Base-by-base conservation (phyloP, 2,888 invertebrate species). In the Abrostola triplasia region DNA sequence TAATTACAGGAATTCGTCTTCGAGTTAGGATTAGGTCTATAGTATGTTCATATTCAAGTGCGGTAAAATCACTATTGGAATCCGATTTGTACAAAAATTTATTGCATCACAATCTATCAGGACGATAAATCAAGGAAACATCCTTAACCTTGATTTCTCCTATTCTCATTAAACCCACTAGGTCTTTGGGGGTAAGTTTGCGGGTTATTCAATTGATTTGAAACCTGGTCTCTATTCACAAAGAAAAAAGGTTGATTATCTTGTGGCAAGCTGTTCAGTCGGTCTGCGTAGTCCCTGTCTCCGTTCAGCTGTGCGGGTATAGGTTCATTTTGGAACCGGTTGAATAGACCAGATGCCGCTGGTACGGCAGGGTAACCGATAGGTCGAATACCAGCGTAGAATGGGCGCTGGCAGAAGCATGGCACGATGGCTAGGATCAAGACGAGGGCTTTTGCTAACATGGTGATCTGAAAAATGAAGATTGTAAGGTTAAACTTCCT, bases 351-450 rank as follows among this genome's bases (percentile, higher is more conserved):
- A 42, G 64, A 42, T 13, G 50, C 5, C 54, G 11, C 11, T 42
- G 64, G 50, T 0, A 6, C n/a, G 1, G 0, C 5, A 9, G 78
- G 79, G 42, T 11, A 76, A n/a, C 79, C 79, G 0, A 78, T 71
- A 13, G 78, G 74, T 36, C 8, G 60, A n/a, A 7, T 0, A 1
- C 78, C 78, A 24, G 96, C 96, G 77, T 95, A 96, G 36, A 93
- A 92, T 2, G 96, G 95, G 10, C 96, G 91, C 82, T 96, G 96
- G 8, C 90, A 69, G 51, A 76, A 66, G 42, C 77, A 73, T n/a
- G 79, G 70, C 1, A 70, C 61, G 40, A 76, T 53, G 40, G 70
- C 50, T 7, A 76, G 13, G 24, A 79, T 8, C 6, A 76, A 54
- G 9, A 73, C 10, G 5, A 76, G 12, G 2, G 64, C 44, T 55